Base-by-base conservation (phyloP, 2,888 invertebrate species). In the Piscicola geometra region DNA sequence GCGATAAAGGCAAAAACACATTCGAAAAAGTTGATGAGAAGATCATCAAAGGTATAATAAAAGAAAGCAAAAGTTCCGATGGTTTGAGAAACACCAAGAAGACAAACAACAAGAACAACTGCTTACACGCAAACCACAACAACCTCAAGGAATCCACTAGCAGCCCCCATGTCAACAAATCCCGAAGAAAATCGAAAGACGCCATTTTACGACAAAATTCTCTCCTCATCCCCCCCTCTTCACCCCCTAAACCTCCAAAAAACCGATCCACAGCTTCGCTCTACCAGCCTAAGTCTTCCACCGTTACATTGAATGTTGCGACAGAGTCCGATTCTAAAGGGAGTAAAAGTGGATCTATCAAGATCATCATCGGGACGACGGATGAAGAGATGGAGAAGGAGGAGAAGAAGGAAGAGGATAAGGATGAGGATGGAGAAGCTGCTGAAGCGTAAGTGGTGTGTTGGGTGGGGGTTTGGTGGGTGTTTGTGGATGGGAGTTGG, bases 381-480 rank as follows among this genome's bases (percentile, higher is more conserved):
- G 73, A 73, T 18, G 73, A 73, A 2, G 73, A 73, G 25, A 30
- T 56, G n/a, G 73, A 73, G n/a, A 35, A 73, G 21, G 3, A 56
- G 25, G n/a, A 9, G 25, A 56, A 56, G 60, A 21, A 15, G 60
- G 60, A 56, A 21, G n/a, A 56, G 25, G 60, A 56, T 5, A n/a
- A 56, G 25, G 60, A 56, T 5, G 60, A 56, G n/a, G 60, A 56
- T 25, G 60, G n/a, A 15, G 60, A 56, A 56, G 60, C 15, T 56
- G 60, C 21, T 56, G 60, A 56, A n/a, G n/a, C n/a, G n/a, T n/a
- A n/a, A n/a, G n/a, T n/a, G n/a, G n/a, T n/a, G n/a, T n/a, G n/a
- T n/a, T n/a, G n/a, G n/a, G n/a, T n/a, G n/a, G n/a, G n/a, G n/a
- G n/a, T n/a, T n/a, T n/a, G n/a, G n/a, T n/a, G n/a, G n/a, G n/a